Base-by-base conservation (phyloP, 2,888 invertebrate genomes). In the Microplitis deprimator region DNA sequence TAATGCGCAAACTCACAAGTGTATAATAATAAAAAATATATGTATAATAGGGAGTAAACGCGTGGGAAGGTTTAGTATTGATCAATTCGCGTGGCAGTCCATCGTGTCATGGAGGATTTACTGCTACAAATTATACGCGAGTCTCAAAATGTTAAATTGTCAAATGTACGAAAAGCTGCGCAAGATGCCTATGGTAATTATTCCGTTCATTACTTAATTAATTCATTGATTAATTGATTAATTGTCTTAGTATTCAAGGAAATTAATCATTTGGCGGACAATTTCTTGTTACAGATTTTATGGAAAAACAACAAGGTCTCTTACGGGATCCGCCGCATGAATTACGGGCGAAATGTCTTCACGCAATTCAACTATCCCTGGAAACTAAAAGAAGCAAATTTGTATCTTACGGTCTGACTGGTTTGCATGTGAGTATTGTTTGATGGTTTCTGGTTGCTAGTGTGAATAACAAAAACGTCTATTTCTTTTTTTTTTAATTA, bases 361-460 rank as follows among this genome's bases (percentile, higher is more conserved):
- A 94, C 83, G 95, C 97, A 1, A 91, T 98, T 83, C 97, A 97
- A 90, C 92, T 96, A 84, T 95, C 97, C 39, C 91, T 98, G 84
- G 97, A 98, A 90, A 96, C 95, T 82, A 96, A 95, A 88, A 93
- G 95, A 82, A 95, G 95, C 85, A 96, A 96, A 89, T 93, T 97
- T 82, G 94, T 97, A 78, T 92, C 94, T 62, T 93, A 94, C 89
- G 96, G 96, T 8, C 91, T 98, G 65, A 95, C 95, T 87, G 98
- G 97, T 81, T 93, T 98, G 87, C 97, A 97, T 91, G 98, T 98
- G 91, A 91, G 94, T 92, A 64, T 41, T 17, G 64, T 38, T 29
- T 61, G 39, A 65, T 8, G 20, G 5, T 80, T 39, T 65, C 50
- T 50, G 17, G 10, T 75, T 62, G 16, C 62, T 16, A 16, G 62